Evolutionary conservation across 1,140 invertebrate species (phyloP).

Genomic region (Zophobas morio): DNA sequence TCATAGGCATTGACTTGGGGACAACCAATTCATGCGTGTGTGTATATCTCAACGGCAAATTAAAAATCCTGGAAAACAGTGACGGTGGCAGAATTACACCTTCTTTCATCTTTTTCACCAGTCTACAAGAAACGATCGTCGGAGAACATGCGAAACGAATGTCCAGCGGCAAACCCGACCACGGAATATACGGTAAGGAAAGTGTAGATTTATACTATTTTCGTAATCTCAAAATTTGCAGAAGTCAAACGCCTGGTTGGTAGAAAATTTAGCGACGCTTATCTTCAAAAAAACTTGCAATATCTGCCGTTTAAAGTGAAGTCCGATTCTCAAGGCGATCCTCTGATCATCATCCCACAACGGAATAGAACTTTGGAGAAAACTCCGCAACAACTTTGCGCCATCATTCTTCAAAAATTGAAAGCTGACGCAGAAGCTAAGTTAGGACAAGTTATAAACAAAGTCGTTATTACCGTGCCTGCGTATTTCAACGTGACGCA

Average conservation of each 20-base stretch:
- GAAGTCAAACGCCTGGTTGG: slow-evolving; percentile 31
- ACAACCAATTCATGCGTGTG: slow-evolving; percentile 44
- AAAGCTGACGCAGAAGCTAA: not conserved
- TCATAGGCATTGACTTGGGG: slow-evolving; percentile 23
- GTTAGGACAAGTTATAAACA: not conserved
- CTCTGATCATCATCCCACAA: not conserved
- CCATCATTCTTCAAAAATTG: slow-evolving; percentile 6
- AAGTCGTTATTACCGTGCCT: slow-evolving; percentile 75
- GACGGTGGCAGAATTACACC: slow-evolving; percentile 86
- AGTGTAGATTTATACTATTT: slow-evolving; percentile 71
- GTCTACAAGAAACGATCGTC: slow-evolving; percentile 73
- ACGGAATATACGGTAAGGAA: slow-evolving; percentile 65
- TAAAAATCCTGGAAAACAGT: slow-evolving; percentile 89
- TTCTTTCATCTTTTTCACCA: slow-evolving; percentile 70
- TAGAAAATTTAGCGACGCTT: slow-evolving; percentile 9
- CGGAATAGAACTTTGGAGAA: slow-evolving; percentile 2
- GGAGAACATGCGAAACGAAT: slow-evolving; percentile 15
- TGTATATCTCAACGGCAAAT: not conserved
- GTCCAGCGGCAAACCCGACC: slow-evolving; percentile 12
- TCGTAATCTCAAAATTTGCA: not conserved
- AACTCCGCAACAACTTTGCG: slow-evolving; percentile 8
- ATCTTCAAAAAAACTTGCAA: slow-evolving; percentile 15
- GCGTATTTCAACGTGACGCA: slow-evolving; percentile 81
- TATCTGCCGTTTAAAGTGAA: slow-evolving; percentile 21
- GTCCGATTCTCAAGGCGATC: not conserved